Base-by-base conservation (phyloP, 2,113 vertebrate genomes). In the Copsychus sechellarum region DNA sequence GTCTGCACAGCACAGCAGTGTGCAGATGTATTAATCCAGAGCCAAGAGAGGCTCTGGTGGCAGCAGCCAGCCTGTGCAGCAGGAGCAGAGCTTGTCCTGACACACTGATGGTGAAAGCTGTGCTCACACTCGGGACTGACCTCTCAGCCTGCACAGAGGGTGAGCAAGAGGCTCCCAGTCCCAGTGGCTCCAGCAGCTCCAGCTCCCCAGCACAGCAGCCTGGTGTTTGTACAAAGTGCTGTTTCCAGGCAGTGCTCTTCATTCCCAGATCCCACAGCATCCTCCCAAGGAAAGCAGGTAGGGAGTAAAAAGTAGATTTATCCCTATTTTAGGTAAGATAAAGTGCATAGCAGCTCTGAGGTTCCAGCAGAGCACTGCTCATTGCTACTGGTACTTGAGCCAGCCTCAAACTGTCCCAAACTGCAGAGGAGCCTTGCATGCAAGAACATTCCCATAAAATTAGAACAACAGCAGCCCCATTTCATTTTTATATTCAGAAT, bases 261-360 rank as follows among this genome's bases (percentile, higher is more conserved):
- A 25, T 28, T 66, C 50, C 21, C 1, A 2, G 33, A 50, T 28
- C 57, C 71, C 80, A 14, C 57, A 67, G 48, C 29, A 33, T 36
- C 0, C 0, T 34, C 40, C 18, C 3, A 14, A 24, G 26, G 34
- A 80, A 56, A 69, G 45, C 20, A 60, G 20, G 14, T 11, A 34
- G 53, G 31, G 17, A 12, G 0, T 36, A 53, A 60, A 34, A 54
- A 38, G 12, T 6, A 40, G 22, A 54, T 43, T 34, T 84, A 33
- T 29, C 47, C 29, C 53, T 72, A 6, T 71, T 81, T 85, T 20
- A 58, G 33, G 6, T 33, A 72, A 74, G 57, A 62, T 12, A n/a
- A 71, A 88, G 9, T 2, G 1, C n/a, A 62, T 14, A 56, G 70
- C 10, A 54, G 40, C 25, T 85, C 70, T 57, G 66, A 82, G 42